phyloP scores from a whole-genome alignment of 2,113 vertebrate species.

The Dasyurus viverrinus region DNA sequence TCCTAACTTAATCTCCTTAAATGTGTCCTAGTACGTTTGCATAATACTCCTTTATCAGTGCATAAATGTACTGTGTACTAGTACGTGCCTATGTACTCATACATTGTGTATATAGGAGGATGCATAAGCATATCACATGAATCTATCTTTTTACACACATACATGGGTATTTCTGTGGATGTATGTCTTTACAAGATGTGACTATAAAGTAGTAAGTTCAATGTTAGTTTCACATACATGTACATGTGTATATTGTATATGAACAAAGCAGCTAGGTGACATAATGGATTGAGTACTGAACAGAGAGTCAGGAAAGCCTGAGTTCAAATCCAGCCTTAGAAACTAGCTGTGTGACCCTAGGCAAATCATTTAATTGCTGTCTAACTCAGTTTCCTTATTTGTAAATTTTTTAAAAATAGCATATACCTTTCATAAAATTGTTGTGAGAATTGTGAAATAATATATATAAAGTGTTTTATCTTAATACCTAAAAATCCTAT shows the following conservation, averaged over 20 bases:
- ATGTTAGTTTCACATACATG: background rate
- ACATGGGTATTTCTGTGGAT: background rate
- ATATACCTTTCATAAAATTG: background rate
- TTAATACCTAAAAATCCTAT: background rate
- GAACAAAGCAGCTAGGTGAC: background rate
- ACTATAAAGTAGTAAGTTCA: background rate
- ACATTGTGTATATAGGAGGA: background rate
- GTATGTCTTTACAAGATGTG: background rate
- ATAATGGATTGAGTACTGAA: background rate
- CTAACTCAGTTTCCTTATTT: background rate
- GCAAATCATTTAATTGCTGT: background rate
- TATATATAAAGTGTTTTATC: background rate
- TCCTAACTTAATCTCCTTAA: background rate
- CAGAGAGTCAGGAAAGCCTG: background rate
- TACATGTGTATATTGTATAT: background rate
- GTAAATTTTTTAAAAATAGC: background rate
- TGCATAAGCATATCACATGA: background rate
- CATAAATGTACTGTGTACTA: background rate
- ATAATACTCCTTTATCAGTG: background rate
- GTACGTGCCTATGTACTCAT: background rate
- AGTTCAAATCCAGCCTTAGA: background rate
- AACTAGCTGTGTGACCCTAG: background rate
- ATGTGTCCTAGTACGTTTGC: background rate
- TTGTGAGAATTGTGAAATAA: background rate
- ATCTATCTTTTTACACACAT: background rate